These are phyloP conservation scores for Siphamia tubifer DNA, from an alignment of 2,113 vertebrate genomes.

Conservation along the genomic window DNA sequence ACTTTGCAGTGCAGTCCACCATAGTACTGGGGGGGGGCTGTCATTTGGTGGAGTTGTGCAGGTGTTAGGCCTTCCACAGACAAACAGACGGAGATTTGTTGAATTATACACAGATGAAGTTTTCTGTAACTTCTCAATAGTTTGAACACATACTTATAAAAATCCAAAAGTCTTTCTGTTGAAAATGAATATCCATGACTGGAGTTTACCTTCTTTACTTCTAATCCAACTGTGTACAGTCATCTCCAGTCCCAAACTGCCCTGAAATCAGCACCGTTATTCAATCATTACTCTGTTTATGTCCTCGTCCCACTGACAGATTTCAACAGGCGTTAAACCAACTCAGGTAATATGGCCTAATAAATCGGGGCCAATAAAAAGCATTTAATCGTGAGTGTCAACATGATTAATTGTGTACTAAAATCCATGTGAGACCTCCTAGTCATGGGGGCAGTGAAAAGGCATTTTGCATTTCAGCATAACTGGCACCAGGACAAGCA, in stretches of 20 bases:
- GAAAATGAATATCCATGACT: neutral
- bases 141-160: no score
- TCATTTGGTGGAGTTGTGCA: no score
- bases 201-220: neutral
- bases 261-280: constrained; percentile 83
- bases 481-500: constrained; percentile 90
- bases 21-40: no score
- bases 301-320: constrained; percentile 89
- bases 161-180: no score
- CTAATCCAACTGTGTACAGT: constrained; percentile 25
- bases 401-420: constrained; percentile 95
- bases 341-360: constrained; percentile 96
- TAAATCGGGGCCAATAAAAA: constrained; percentile 96
- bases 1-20: no score
- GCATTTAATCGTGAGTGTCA: constrained; percentile 93
- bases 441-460: constrained; percentile 85
- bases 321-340: constrained; percentile 92
- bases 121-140: neutral
- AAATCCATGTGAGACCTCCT: constrained; percentile 93
- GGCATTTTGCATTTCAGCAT: constrained; percentile 87
- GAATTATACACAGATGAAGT: no score
- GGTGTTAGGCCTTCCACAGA: no score
- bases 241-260: constrained; percentile 6
- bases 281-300: constrained; percentile 88
- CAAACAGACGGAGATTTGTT: no score